Percentiles rank a stretch among this genome's conserved stretches.
Conservation (phyloP, 2,113 vertebrate genomes). For the Megalops atlanticus region DNA sequence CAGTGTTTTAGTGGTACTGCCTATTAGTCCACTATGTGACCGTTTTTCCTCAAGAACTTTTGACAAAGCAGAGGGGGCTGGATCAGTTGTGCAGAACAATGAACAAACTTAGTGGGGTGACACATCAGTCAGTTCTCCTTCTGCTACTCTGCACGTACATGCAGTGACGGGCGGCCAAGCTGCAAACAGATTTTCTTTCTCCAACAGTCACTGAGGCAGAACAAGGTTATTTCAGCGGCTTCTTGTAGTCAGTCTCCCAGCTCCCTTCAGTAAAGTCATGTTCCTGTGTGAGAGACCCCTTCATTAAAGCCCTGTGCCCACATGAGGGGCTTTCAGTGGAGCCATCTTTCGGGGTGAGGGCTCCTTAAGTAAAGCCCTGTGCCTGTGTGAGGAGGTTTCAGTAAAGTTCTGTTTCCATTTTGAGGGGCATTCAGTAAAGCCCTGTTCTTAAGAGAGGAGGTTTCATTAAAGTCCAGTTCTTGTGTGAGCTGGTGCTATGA, state of each 20-base stretch:
- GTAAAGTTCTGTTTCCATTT: background rate
- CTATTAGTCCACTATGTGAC: conserved; percentile 59
- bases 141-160: conserved; percentile 63
- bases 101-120: conserved; percentile 64
- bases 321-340: background rate
- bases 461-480: background rate
- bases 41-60: conserved; percentile 43
- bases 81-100: conserved; percentile 69
- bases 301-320: background rate
- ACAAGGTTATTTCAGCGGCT: conserved; percentile 39
- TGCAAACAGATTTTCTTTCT: conserved; percentile 66
- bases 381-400: background rate
- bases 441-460: background rate
- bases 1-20: conserved; percentile 44
- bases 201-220: conserved; percentile 60
- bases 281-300: background rate
- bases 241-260: background rate
- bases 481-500: background rate
- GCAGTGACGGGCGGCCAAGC: conserved; percentile 54
- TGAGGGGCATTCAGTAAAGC: background rate
- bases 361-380: background rate
- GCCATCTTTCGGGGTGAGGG: background rate
- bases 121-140: conserved; percentile 64
- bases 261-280: background rate
- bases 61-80: conserved; percentile 68